Evolutionary conservation across 1,140 invertebrate species (phyloP), one percentile per base, ranked within the genome.

Genomic region (Cydia amplana): DNA sequence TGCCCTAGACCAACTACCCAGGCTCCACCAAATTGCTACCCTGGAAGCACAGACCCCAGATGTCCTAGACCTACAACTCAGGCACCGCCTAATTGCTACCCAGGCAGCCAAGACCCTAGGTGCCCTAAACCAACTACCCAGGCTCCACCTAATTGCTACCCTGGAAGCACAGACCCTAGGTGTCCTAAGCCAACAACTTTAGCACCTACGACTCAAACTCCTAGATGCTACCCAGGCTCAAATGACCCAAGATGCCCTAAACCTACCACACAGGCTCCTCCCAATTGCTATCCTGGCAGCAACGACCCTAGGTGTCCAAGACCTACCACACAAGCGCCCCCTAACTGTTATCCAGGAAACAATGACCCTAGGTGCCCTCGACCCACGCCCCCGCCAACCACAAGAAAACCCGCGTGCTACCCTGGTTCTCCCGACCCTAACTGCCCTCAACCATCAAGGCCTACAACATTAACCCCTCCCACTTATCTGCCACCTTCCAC

Each of bases 61-160:
- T 93, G 93, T 82, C 88, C 89, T 40, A 81, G 83, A 75, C 73
- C 83, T 16, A 81, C 86, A 20, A 87, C 85, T 7, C 73, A 78
- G 1, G 77, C 78, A 74, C 78, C 84, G 72, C 85, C 84, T 12
- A 80, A 78, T 0, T 94, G 93, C 78, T 92, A 85, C 75, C 93
- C 93, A 2, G 93, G 94, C 16, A 88, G 84, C n/a, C 83, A 75
- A 16, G 92, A 93, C 85, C 93, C 93, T 32, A 80, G 91, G 74
- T 94, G 93, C 78, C 92, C 93, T 2, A 82, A 84, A 49, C 28
- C 74, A 77, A 84, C 82, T 4, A 81, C 83, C 10, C 73, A 75
- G 5, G 63, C 46, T 6, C 73, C 80, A 28, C 83, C 84, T 5
- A 75, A 77, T 20, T 91, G 90, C 75, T 92, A 79, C 74, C 88